Conservation (phyloP, 2,888 invertebrate genomes). For the Epinotia brunnichana region DNA sequence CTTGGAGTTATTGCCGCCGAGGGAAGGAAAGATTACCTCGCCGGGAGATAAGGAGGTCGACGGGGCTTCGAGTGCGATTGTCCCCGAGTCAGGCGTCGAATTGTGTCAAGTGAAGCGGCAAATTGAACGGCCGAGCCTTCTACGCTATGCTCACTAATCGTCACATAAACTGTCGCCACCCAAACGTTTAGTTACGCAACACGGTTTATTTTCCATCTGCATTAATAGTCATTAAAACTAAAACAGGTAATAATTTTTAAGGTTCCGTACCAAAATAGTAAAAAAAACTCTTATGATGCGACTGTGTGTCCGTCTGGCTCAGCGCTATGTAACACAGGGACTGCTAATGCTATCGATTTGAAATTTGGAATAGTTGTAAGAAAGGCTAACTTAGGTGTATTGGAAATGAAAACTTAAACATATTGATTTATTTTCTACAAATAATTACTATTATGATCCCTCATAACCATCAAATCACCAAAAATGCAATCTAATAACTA, state of each 20-base stretch:
- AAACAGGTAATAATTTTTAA: neutral
- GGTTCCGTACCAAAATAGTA: neutral
- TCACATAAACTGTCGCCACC: conserved; percentile 79
- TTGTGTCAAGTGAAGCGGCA: conserved; percentile 84
- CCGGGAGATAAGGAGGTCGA: conserved; percentile 83
- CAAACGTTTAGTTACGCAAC: conserved; percentile 79
- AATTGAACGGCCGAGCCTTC: conserved; percentile 83
- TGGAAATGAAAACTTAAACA: no score
- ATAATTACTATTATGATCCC: no score
- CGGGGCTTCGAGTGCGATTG: conserved; percentile 83
- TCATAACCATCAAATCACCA: no score
- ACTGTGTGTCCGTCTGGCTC: no score
- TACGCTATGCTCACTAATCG: conserved; percentile 80
- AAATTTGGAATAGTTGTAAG: no score
- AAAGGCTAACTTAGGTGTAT: no score
- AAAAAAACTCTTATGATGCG: no score
- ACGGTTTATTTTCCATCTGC: conserved; percentile 59
- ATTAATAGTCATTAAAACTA: conserved; percentile 10
- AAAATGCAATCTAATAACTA: no score
- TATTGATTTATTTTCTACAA: no score
- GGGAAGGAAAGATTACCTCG: conserved; percentile 84
- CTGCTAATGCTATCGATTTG: no score
- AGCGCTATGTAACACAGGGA: no score
- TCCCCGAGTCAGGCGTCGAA: conserved; percentile 84
- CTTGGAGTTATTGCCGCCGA: conserved; percentile 83